Evolutionary conservation across 2,113 vertebrate genomes (phyloP), one percentile per base, ranked within the genome.

Genomic region (Australoheros scitulus): DNA sequence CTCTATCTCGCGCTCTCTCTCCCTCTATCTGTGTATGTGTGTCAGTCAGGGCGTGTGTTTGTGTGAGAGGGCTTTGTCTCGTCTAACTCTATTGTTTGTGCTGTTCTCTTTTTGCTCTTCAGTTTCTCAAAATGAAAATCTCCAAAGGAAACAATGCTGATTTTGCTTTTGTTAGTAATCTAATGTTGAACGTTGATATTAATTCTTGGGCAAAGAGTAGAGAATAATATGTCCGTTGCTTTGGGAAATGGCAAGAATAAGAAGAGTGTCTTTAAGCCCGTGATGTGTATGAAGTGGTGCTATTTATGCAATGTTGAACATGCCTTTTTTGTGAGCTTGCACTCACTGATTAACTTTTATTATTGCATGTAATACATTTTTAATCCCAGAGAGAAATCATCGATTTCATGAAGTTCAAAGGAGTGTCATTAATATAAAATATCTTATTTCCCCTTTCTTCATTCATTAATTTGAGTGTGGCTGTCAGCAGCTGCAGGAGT

Each of bases 401-500:
- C 60, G 84, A 82, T 84, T 90, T 88, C 14, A 7, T 81, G 57
- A 83, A 88, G 90, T 92, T 87, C 87, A 85, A 91, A 93, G 90
- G 85, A 91, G 92, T 84, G 32, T 70, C 89, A 92, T 94, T 87
- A 95, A 95, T 95, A 94, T 93, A 85, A 90, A 88, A 93, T 85
- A 36, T 77, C 86, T 88, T 89, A 85, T 87, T 87, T 91, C 76
- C 80, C 77, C 17, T 90, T 89, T 89, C 75, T 84, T 89, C 87
- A 88, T 88, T 93, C 91, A 88, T 92, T 94, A 82, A 87, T 94
- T 89, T 84, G 65, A 80, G 20, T 88, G 83, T 80, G 61, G 89
- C 87, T 91, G 75, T 80, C 88, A 85, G 85, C 70, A 76, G 87
- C 85, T 83, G 84, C 81, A 77, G 75, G 56, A 91, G 68, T 65